Conservation (phyloP, 2,888 invertebrate species). For the Digitonthophagus gazella region DNA sequence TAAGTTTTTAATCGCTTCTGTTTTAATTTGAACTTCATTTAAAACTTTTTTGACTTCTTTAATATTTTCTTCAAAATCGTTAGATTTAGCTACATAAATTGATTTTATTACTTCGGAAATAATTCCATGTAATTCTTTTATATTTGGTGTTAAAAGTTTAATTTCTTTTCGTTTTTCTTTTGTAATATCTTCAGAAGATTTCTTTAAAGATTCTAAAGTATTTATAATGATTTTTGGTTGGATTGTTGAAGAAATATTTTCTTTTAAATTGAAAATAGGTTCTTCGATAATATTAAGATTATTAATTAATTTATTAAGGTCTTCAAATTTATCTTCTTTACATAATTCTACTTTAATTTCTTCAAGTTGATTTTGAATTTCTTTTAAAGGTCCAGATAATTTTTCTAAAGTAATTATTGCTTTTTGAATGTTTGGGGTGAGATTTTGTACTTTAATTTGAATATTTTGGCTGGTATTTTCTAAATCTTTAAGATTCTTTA, state of each 20-base stretch:
- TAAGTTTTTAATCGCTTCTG: slow-evolving; percentile 29
- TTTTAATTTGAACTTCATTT: slow-evolving; percentile 21
- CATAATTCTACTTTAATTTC: not conserved
- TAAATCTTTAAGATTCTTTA: not conserved
- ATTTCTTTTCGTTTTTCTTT: not conserved
- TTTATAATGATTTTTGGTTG: slow-evolving; percentile 1
- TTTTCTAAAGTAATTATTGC: slow-evolving; percentile 23
- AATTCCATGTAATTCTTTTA: not conserved
- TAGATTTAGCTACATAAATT: not conserved
- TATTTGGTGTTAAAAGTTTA: not conserved
- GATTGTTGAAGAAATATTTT: not conserved
- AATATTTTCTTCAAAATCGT: slow-evolving; percentile 4
- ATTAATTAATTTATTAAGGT: slow-evolving; percentile 10
- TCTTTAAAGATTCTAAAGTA: not conserved
- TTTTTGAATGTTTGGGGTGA: slow-evolving; percentile 13
- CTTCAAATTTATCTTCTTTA: slow-evolving; percentile 2
- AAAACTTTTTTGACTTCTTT: not conserved
- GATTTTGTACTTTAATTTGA: not conserved
- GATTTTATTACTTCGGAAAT: not conserved
- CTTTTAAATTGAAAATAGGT: slow-evolving; percentile 13
- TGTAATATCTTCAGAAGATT: not conserved
- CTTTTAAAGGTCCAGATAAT: slow-evolving; percentile 30
- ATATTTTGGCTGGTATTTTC: slow-evolving; percentile 14
- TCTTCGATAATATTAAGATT: slow-evolving; percentile 27
- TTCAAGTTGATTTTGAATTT: slow-evolving; percentile 22